Conservation (phyloP, 2,888 invertebrate genomes). For the Ashinkailepas kermadecensis region DNA sequence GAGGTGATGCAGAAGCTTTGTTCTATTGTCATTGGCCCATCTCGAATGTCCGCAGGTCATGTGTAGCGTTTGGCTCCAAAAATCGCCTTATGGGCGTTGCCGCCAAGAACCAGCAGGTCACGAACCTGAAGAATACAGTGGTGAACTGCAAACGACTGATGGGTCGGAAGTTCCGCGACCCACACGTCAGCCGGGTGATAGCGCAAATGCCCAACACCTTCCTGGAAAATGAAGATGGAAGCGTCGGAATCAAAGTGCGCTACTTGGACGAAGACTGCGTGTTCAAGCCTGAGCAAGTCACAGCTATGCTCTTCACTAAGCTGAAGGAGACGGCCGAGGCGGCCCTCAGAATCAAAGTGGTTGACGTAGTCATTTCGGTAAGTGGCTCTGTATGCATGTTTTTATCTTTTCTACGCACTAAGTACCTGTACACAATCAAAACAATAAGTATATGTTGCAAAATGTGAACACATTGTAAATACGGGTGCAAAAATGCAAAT, state of each 20-base stretch:
- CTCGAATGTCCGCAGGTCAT: constrained; percentile 61
- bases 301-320: constrained; percentile 95
- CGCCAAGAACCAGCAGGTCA: constrained; percentile 92
- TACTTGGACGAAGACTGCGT: constrained; percentile 78
- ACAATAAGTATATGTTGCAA: no score
- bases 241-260: constrained; percentile 75
- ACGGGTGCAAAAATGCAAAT: no score
- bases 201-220: constrained; percentile 68
- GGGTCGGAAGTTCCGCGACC: constrained; percentile 83
- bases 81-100: constrained; percentile 90
- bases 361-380: constrained; percentile 88
- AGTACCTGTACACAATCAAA: no score
- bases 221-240: constrained; percentile 65
- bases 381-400: constrained; percentile 34
- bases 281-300: constrained; percentile 87
- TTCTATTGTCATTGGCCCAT: no score
- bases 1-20: background rate
- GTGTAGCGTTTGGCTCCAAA: constrained; percentile 87
- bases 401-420: background rate
- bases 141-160: constrained; percentile 86
- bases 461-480: no score
- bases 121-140: constrained; percentile 95
- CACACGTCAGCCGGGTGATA: constrained; percentile 38
- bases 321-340: constrained; percentile 81
- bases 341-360: constrained; percentile 81